Evolutionary conservation across 2,797 vertebrate species (phyloP).

Genomic region (Melanitta fusca): DNA sequence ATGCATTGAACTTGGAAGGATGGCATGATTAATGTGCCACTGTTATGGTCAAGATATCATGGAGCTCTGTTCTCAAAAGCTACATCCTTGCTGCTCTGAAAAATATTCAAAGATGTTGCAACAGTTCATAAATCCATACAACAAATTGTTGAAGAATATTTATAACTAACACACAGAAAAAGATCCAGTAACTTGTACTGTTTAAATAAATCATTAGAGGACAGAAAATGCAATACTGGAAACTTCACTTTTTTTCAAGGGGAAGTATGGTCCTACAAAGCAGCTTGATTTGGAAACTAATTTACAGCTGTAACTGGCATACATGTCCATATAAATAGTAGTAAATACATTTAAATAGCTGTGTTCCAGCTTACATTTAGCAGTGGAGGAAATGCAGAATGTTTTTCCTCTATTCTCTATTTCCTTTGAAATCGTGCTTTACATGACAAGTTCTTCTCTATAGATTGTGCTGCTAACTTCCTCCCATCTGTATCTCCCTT

Average conservation of each 20-base stretch:
- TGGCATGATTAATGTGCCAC: neutral
- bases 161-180: neutral
- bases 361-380: conserved; percentile 52
- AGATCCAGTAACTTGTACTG: neutral
- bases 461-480: conserved; percentile 55
- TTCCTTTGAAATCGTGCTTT: conserved; percentile 55
- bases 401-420: conserved; percentile 10
- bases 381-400: neutral
- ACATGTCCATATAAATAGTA: conserved; percentile 31
- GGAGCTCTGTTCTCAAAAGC: neutral
- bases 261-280: neutral
- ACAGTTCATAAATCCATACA: neutral
- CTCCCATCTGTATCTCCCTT: conserved; percentile 46
- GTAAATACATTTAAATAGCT: conserved; percentile 23
- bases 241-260: neutral
- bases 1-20: neutral
- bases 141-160: neutral
- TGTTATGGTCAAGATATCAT: neutral
- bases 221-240: neutral
- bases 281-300: conserved; percentile 17
- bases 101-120: neutral
- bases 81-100: neutral
- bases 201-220: neutral
- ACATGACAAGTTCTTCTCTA: conserved; percentile 31
- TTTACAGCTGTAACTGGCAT: conserved; percentile 19